Conservation (phyloP, 2,888 invertebrate genomes). For the Eugnorisma glareosa region DNA sequence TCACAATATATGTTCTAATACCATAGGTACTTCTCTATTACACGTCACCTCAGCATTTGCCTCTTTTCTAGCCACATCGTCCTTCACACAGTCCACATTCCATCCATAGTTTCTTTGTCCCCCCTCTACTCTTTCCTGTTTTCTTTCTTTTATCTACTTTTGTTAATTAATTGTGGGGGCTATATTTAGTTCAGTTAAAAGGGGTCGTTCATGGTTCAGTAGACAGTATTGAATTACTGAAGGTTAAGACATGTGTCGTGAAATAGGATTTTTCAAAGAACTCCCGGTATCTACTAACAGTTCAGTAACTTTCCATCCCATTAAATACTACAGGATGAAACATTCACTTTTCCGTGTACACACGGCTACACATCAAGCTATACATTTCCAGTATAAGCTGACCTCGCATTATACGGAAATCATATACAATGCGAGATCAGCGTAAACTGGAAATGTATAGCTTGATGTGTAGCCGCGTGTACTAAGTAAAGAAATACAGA, state of each 20-base stretch:
- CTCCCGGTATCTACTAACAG: neutral
- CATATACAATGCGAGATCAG: too few relatives aligned
- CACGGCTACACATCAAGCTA: too few relatives aligned
- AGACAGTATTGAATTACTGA: slow-evolving; percentile 23
- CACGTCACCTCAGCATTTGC: neutral
- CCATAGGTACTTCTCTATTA: neutral
- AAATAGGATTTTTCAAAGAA: neutral
- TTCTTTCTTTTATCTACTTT: neutral
- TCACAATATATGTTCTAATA: neutral
- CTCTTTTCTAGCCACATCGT: neutral
- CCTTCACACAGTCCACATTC: neutral
- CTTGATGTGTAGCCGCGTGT: too few relatives aligned
- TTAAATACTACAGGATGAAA: neutral
- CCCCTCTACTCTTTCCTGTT: neutral
- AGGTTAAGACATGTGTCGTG: neutral
- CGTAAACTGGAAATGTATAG: too few relatives aligned
- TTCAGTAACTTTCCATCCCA: neutral
- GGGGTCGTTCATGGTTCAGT: slow-evolving; percentile 15
- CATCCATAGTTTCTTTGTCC: neutral
- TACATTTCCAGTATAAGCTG: too few relatives aligned
- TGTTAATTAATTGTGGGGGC: slow-evolving; percentile 7
- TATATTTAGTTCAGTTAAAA: slow-evolving; percentile 38
- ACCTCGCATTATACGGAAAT: too few relatives aligned
- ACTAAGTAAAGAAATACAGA: neutral
- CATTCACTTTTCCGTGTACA: neutral